Conservation (phyloP, 1,140 invertebrate genomes). For the Nylanderia fulva region DNA sequence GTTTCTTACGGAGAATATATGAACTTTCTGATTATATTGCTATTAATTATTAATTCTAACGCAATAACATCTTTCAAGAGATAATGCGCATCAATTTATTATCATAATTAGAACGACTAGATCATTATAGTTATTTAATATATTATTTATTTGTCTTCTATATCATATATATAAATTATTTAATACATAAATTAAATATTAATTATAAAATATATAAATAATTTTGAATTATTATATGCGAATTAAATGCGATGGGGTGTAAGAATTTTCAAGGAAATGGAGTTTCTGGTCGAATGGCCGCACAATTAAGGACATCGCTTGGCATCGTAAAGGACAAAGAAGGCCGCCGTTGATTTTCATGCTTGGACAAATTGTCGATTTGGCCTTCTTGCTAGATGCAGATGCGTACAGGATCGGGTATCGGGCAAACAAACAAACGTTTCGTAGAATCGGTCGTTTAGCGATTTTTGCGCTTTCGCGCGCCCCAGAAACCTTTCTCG, state of each 20-base stretch:
- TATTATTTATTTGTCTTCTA: not conserved
- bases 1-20: not conserved
- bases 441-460: slow-evolving; percentile 58
- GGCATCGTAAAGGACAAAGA: slow-evolving; percentile 45
- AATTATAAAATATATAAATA: no score
- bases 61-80: not conserved
- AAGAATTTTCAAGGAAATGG: not conserved
- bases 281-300: slow-evolving; percentile 21
- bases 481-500: slow-evolving; percentile 77
- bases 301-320: slow-evolving; percentile 61
- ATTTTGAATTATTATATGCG: no score
- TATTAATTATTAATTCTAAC: not conserved
- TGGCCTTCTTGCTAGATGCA: slow-evolving; percentile 54
- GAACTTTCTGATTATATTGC: not conserved
- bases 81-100: not conserved
- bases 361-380: slow-evolving; percentile 66
- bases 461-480: slow-evolving; percentile 81
- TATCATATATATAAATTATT: no score
- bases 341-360: slow-evolving; percentile 58
- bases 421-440: slow-evolving; percentile 22
- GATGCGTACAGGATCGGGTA: slow-evolving; percentile 39
- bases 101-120: not conserved
- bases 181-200: no score
- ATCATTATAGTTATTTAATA: not conserved
- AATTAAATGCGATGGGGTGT: not conserved